These are phyloP conservation scores for Chaenocephalus aceratus DNA, from an alignment of 2,113 vertebrate species.

Conservation along the genomic window DNA sequence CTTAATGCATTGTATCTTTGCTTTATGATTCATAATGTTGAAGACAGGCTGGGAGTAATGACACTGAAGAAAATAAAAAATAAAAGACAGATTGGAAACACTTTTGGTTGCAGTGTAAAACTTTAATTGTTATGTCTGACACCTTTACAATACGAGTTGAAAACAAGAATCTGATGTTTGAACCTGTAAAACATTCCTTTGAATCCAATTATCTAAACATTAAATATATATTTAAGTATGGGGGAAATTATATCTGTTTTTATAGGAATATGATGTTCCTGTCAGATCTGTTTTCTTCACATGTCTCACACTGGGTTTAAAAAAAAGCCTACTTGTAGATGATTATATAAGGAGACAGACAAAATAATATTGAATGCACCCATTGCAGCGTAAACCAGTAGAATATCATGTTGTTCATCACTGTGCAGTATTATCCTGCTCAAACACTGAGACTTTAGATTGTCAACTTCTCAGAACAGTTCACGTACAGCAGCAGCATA, in stretches of 20 bases:
- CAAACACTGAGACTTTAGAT: constrained; percentile 4
- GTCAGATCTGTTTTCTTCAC: background rate
- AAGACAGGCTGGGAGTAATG: background rate
- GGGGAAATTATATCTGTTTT: background rate
- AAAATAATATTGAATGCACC: background rate
- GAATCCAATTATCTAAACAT: background rate
- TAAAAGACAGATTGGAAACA: background rate
- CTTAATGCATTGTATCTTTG: background rate
- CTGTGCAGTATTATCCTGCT: background rate
- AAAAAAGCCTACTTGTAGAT: background rate
- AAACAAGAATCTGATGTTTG: background rate
- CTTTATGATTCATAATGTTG: background rate
- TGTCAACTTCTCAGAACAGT: constrained; percentile 26
- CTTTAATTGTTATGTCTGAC: background rate
- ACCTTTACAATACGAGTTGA: background rate
- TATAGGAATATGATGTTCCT: background rate
- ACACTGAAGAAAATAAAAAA: background rate
- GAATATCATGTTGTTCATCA: background rate
- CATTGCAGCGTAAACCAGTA: background rate
- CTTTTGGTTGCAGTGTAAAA: background rate
- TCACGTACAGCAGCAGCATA: constrained; percentile 20
- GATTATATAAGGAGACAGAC: background rate
- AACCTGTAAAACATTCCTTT: background rate
- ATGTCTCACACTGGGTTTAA: background rate
- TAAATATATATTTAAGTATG: background rate